These are phyloP conservation scores for Anaspis maculata DNA, from an alignment of 2,888 invertebrate genomes.

Conservation along the genomic window DNA sequence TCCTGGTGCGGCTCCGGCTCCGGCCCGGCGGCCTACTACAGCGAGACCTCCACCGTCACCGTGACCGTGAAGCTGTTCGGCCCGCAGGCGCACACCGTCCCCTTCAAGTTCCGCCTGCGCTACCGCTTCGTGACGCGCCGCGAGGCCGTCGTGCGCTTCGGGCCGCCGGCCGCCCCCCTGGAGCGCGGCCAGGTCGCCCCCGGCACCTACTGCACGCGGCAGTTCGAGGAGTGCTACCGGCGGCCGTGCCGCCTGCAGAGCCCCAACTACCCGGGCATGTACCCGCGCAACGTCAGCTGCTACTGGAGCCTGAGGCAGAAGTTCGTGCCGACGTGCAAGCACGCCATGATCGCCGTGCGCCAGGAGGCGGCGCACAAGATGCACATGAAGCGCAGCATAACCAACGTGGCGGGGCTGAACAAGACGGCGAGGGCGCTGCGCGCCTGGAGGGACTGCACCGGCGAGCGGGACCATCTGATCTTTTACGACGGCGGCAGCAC, in stretches of 20 bases:
- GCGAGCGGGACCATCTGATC: slow-evolving; percentile 73
- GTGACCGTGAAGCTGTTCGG: slow-evolving; percentile 73
- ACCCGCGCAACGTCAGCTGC: slow-evolving; percentile 83
- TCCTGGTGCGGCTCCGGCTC: slow-evolving; percentile 83
- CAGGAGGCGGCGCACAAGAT: slow-evolving; percentile 68
- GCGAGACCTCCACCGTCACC: slow-evolving; percentile 83
- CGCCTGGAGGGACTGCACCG: slow-evolving; percentile 78
- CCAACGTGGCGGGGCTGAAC: slow-evolving; percentile 61
- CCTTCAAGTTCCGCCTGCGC: slow-evolving; percentile 70
- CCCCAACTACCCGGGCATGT: slow-evolving; percentile 86
- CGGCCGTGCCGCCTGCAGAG: slow-evolving; percentile 81
- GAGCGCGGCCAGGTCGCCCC: slow-evolving; percentile 77
- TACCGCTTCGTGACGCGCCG: slow-evolving; percentile 75
- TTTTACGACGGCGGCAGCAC: slow-evolving; percentile 79
- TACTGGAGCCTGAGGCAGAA: slow-evolving; percentile 81
- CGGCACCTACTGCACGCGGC: slow-evolving; percentile 59
- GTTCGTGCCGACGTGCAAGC: slow-evolving; percentile 79
- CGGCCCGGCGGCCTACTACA: slow-evolving; percentile 77
- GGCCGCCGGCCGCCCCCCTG: slow-evolving; percentile 64
- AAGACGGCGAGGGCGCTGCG: slow-evolving; percentile 61
- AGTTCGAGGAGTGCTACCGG: slow-evolving; percentile 74
- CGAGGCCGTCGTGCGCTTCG: slow-evolving; percentile 73
- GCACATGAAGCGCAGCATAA: slow-evolving; percentile 59
- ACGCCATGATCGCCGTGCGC: slow-evolving; percentile 81
- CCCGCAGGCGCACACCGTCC: slow-evolving; percentile 66